Percentiles rank a stretch among this genome's conserved stretches.
Evolutionary conservation across 2,797 vertebrate genomes (phyloP).

Genomic region (Periparus ater): DNA sequence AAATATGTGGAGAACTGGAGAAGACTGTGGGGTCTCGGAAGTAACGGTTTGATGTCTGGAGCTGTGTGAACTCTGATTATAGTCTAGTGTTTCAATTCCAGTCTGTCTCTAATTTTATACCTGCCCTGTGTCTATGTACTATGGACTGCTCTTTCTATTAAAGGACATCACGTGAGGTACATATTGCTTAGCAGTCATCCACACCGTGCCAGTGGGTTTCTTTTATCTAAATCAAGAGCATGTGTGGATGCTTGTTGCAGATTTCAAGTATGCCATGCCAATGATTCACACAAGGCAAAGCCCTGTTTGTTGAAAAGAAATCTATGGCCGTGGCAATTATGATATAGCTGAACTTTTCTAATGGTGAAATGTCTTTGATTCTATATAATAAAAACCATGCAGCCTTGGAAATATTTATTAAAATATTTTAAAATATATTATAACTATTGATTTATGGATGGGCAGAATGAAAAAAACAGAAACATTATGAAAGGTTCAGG

Average conservation of each 20-base stretch:
- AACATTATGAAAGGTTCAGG: neutral
- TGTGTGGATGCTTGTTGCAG: constrained; percentile 23
- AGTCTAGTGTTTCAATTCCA: constrained; percentile 6
- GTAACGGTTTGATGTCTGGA: neutral
- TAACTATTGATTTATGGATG: constrained; percentile 39
- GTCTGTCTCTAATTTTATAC: constrained; percentile 48
- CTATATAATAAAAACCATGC: constrained; percentile 51
- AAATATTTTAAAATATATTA: constrained; percentile 42
- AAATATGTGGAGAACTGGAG: neutral
- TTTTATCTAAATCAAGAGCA: constrained; percentile 64
- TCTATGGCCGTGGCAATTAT: constrained; percentile 49
- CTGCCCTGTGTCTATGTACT: neutral
- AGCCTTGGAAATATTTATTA: constrained; percentile 54
- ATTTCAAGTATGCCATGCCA: constrained; percentile 24
- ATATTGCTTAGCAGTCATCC: constrained; percentile 43
- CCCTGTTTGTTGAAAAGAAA: constrained; percentile 36
- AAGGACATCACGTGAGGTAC: constrained; percentile 25
- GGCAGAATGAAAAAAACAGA: constrained; percentile 21
- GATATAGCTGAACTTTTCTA: constrained; percentile 29
- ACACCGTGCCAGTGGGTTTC: constrained; percentile 38
- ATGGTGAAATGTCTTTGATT: constrained; percentile 61
- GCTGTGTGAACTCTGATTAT: neutral
- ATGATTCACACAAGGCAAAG: constrained; percentile 46
- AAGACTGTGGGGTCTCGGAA: neutral
- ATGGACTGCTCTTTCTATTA: neutral